Percentiles rank a stretch among this genome's conserved stretches.
These are phyloP conservation scores for Myotis myotis DNA, from an alignment of 2,797 vertebrate species.

Conservation along the genomic window DNA sequence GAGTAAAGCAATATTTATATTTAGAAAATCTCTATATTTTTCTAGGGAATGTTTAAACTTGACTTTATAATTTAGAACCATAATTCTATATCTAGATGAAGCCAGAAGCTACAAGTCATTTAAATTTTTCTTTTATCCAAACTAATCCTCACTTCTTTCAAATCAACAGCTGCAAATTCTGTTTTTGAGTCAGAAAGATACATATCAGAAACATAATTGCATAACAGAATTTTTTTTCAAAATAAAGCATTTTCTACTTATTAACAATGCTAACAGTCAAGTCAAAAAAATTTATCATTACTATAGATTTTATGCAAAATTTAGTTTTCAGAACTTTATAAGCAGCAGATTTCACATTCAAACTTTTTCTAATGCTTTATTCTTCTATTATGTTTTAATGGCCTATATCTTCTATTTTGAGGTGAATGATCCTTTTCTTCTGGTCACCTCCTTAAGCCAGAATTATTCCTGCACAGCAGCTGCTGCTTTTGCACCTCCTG, in stretches of 20 bases:
- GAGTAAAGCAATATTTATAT: slow-evolving; percentile 57
- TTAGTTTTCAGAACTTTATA: not conserved
- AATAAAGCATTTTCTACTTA: slow-evolving; percentile 5
- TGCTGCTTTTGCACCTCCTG: not conserved
- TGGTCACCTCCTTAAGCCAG: not conserved
- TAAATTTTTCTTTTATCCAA: slow-evolving; percentile 68
- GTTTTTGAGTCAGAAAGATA: slow-evolving; percentile 53
- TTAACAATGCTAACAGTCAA: not conserved
- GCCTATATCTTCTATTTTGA: not conserved
- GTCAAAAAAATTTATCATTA: not conserved
- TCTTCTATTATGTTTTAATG: not conserved
- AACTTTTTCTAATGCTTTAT: not conserved
- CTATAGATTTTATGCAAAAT: not conserved
- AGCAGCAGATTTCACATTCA: not conserved
- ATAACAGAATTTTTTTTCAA: slow-evolving; percentile 11
- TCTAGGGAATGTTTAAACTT: slow-evolving; percentile 57
- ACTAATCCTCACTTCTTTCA: slow-evolving; percentile 71
- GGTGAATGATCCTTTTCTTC: not conserved
- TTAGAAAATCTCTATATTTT: slow-evolving; percentile 68
- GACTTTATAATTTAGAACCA: slow-evolving; percentile 69
- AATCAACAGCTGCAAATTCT: slow-evolving; percentile 67
- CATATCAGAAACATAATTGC: slow-evolving; percentile 13
- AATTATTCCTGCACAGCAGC: not conserved
- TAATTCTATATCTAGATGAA: slow-evolving; percentile 69
- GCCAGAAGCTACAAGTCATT: slow-evolving; percentile 59